These are phyloP conservation scores for Apteryx owenii DNA, from an alignment of 2,113 vertebrate species.

Conservation along the genomic window DNA sequence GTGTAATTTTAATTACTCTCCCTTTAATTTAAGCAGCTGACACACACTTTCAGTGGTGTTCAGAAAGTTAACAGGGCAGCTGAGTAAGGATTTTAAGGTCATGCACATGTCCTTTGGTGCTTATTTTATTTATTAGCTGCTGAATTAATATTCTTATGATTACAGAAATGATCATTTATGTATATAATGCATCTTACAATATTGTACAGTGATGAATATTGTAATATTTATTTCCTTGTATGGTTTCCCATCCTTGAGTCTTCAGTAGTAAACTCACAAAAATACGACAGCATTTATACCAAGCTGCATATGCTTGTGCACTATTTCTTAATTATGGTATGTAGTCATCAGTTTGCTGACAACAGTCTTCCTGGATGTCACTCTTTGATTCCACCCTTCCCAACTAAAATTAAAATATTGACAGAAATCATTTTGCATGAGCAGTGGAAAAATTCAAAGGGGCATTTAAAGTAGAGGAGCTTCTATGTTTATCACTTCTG, in stretches of 20 bases:
- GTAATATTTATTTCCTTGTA: constrained; percentile 23
- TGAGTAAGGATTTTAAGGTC: constrained; percentile 76
- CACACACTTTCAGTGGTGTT: constrained; percentile 70
- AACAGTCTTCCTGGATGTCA: constrained; percentile 73
- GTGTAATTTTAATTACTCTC: constrained; percentile 79
- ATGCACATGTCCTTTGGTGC: constrained; percentile 51
- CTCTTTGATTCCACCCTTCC: constrained; percentile 68
- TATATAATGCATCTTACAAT: constrained; percentile 47
- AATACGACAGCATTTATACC: constrained; percentile 26
- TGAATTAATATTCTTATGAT: constrained; percentile 46
- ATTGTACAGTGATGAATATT: neutral
- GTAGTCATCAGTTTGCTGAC: constrained; percentile 77
- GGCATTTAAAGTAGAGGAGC: constrained; percentile 36
- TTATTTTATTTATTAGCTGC: constrained; percentile 70
- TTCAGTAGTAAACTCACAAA: neutral
- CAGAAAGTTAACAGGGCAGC: constrained; percentile 76
- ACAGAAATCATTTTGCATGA: constrained; percentile 78
- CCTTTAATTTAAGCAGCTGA: constrained; percentile 75
- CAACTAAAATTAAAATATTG: constrained; percentile 81
- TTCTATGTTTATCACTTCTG: constrained; percentile 28
- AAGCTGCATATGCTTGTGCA: constrained; percentile 44
- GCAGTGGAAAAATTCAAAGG: constrained; percentile 69
- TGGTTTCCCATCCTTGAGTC: neutral
- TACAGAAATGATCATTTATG: constrained; percentile 46
- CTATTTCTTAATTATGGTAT: constrained; percentile 72